Conservation (phyloP, 2,888 invertebrate species). For the Drosophila macrothrix region DNA sequence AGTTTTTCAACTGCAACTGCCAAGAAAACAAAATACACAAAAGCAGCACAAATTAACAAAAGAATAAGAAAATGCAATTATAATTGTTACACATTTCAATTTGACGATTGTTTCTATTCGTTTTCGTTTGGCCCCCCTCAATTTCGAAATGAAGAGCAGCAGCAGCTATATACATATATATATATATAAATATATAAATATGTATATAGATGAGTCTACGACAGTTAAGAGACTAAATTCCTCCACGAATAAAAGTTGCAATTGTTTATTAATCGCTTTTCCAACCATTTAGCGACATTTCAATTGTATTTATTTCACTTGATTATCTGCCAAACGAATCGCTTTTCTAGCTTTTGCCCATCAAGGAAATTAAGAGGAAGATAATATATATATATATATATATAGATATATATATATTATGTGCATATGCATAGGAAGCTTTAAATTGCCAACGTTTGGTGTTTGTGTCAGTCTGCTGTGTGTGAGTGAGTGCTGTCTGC, state of each 20-base stretch:
- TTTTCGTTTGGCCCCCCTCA: not conserved
- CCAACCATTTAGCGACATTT: not conserved
- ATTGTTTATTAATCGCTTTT: not conserved
- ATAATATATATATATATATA: not conserved
- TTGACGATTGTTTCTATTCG: constrained; percentile 15
- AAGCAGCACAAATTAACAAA: constrained; percentile 38
- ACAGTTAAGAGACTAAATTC: constrained; percentile 19
- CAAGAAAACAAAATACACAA: constrained; percentile 31
- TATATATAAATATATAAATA: not conserved
- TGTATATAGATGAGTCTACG: not conserved
- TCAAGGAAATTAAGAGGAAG: not conserved
- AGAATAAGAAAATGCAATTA: constrained; percentile 50
- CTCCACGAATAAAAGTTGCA: not conserved
- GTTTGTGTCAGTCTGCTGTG: too few relatives aligned
- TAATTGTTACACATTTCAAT: constrained; percentile 44
- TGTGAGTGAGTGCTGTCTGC: constrained; percentile 4
- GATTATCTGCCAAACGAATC: not conserved
- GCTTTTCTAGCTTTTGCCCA: not conserved
- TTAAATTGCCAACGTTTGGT: too few relatives aligned
- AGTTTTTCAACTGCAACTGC: constrained; percentile 77
- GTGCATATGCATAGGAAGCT: too few relatives aligned
- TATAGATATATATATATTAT: not conserved
- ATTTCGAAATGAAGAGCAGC: constrained; percentile 24
- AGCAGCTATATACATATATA: not conserved
- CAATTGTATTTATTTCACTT: not conserved